These are phyloP conservation scores for Patella depressa DNA, from an alignment of 2,888 invertebrate species.

Conservation along the genomic window DNA sequence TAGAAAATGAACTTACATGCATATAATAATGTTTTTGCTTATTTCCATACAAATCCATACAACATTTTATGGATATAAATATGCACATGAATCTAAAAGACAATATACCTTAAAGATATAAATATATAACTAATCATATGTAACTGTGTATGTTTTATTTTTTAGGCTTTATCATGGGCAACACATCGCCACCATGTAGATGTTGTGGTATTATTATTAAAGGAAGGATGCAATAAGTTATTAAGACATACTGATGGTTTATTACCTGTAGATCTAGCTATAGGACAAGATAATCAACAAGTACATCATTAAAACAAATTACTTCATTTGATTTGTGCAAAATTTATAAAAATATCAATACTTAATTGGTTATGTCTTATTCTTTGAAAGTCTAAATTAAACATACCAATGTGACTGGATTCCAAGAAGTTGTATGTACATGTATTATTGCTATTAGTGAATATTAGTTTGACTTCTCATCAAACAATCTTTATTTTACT, in stretches of 20 bases:
- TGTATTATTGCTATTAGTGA: too few relatives aligned
- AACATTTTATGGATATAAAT: background rate
- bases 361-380: too few relatives aligned
- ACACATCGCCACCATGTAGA: conserved; percentile 62
- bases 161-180: conserved; percentile 70
- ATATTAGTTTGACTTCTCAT: too few relatives aligned
- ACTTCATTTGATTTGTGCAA: too few relatives aligned
- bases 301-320: conserved; percentile 32
- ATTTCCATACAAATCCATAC: background rate
- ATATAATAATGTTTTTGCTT: background rate
- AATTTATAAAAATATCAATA: too few relatives aligned
- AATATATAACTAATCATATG: background rate
- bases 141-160: conserved; percentile 19
- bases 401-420: too few relatives aligned
- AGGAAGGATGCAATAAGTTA: conserved; percentile 57
- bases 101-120: too few relatives aligned
- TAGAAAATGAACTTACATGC: background rate
- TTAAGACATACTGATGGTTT: conserved; percentile 57
- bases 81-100: too few relatives aligned
- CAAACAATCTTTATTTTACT: too few relatives aligned
- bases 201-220: conserved; percentile 62
- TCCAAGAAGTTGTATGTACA: too few relatives aligned
- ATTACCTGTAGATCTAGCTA: conserved; percentile 63
- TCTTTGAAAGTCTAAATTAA: too few relatives aligned
- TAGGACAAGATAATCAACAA: conserved; percentile 46